These are phyloP conservation scores for Beaufortia kweichowensis DNA, from an alignment of 2,113 vertebrate genomes.

Conservation along the genomic window DNA sequence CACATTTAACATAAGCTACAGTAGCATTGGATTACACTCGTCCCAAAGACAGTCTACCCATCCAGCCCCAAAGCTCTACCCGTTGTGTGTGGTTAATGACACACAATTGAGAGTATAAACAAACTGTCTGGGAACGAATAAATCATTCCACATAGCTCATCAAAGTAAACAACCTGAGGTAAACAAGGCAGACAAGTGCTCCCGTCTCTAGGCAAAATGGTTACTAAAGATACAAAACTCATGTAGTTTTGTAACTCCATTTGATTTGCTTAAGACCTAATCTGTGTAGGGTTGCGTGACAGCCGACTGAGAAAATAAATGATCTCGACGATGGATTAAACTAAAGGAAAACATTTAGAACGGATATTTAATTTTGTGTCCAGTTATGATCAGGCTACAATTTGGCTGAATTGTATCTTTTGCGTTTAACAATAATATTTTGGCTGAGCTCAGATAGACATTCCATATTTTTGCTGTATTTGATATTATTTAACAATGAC, in stretches of 20 bases:
- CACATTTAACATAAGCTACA: neutral
- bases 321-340: conserved; percentile 50
- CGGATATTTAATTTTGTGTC: conserved; percentile 35
- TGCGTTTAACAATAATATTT: conserved; percentile 65
- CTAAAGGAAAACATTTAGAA: conserved; percentile 32
- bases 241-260: conserved; percentile 38
- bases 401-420: conserved; percentile 17
- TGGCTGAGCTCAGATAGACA: conserved; percentile 44
- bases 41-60: conserved; percentile 33
- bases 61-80: conserved; percentile 43
- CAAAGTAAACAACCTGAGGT: conserved; percentile 58
- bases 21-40: neutral
- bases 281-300: conserved; percentile 47
- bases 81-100: conserved; percentile 57
- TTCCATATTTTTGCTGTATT: conserved; percentile 46
- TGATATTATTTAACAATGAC: conserved; percentile 60
- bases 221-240: conserved; percentile 22
- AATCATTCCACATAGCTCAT: conserved; percentile 56
- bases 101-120: conserved; percentile 57
- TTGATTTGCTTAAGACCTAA: conserved; percentile 17
- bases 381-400: conserved; percentile 46
- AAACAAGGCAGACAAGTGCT: conserved; percentile 54
- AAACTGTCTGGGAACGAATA: conserved; percentile 54
- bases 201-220: conserved; percentile 32
- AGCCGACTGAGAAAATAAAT: conserved; percentile 27